Conservation (phyloP, 2,113 vertebrate species). For the Rutilus rutilus region DNA sequence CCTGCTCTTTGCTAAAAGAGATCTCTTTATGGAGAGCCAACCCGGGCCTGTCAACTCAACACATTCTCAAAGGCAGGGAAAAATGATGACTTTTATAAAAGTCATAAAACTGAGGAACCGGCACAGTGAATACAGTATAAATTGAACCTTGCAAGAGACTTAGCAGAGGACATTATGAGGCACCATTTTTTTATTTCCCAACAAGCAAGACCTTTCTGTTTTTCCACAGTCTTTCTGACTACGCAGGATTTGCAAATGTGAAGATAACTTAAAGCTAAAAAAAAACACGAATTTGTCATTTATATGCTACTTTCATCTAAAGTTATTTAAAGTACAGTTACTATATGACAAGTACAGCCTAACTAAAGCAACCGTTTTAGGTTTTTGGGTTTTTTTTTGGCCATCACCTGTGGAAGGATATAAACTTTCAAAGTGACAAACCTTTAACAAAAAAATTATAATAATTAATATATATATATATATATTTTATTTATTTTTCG, state of each 20-base stretch:
- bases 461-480: no score
- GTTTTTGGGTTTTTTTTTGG: no score
- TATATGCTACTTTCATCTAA: neutral
- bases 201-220: constrained; percentile 19
- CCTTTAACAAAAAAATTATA: neutral
- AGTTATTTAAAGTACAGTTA: neutral
- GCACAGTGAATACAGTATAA: constrained; percentile 34
- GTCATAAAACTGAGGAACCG: constrained; percentile 45
- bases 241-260: neutral
- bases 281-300: neutral
- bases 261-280: neutral
- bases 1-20: constrained; percentile 49
- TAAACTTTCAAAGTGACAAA: neutral
- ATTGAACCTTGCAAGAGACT: constrained; percentile 33
- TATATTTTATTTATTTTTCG: no score
- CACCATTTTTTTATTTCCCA: constrained; percentile 26
- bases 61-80: constrained; percentile 30
- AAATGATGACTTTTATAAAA: constrained; percentile 53
- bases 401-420: neutral
- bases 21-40: constrained; percentile 44
- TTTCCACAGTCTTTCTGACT: neutral
- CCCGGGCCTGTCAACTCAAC: constrained; percentile 50
- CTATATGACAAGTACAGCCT: neutral
- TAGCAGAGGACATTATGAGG: constrained; percentile 26
- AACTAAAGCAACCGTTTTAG: neutral